Conservation (phyloP, 1,140 invertebrate genomes). For the Himalopsyche phryganea region DNA sequence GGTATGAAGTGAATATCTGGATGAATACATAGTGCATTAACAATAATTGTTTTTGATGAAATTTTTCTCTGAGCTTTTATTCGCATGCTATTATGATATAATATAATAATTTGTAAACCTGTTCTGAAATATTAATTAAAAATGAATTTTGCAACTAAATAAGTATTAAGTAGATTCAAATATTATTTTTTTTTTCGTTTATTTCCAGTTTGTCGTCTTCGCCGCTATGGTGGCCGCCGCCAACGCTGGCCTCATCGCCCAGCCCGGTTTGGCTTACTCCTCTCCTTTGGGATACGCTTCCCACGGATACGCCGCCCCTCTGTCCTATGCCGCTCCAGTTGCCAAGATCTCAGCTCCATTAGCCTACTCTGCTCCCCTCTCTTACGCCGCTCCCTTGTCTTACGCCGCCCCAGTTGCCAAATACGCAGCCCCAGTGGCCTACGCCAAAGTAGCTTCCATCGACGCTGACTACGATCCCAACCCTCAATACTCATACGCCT, state of each 20-base stretch:
- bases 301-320: constrained; percentile 46
- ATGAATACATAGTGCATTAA: too few species aligned
- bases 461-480: constrained; percentile 54
- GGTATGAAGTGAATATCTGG: constrained; percentile 8
- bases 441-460: constrained; percentile 33
- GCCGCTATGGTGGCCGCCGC: constrained; percentile 45
- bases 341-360: constrained; percentile 29
- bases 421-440: constrained; percentile 38
- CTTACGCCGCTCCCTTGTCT: constrained; percentile 22
- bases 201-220: constrained; percentile 46
- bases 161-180: too few species aligned
- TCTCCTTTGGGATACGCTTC: constrained; percentile 20
- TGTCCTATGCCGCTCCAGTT: constrained; percentile 41
- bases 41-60: too few species aligned
- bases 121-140: too few species aligned
- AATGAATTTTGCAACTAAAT: too few species aligned
- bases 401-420: constrained; percentile 24
- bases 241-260: constrained; percentile 40
- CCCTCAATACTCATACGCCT: constrained; percentile 56
- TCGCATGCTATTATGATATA: too few species aligned
- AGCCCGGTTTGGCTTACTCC: constrained; percentile 24
- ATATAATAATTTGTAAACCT: too few species aligned
- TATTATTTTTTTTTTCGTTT: constrained; percentile 13
- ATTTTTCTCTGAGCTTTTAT: too few species aligned
- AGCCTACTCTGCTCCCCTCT: constrained; percentile 35